Base-by-base conservation (phyloP, 1,140 invertebrate species). In the Brachionus manjavacas region DNA sequence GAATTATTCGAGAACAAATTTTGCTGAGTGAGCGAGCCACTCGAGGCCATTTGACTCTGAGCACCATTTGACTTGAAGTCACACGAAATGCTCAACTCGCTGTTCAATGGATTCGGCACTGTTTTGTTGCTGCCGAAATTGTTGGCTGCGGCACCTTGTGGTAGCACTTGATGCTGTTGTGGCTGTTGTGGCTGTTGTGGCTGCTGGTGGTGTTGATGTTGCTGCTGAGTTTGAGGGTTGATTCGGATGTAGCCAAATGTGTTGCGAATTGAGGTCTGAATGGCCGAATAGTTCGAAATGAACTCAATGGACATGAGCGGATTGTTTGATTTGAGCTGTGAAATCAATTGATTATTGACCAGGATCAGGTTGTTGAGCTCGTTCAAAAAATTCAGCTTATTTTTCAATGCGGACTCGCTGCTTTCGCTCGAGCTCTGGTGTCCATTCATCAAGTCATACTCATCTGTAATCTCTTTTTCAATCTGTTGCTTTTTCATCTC, bases 231-330 rank as follows among this genome's bases (percentile, higher is more conserved):
- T 46, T 81, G 79, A 41, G 79, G 79, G 39, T 81, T 81, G 2
- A 81, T 81, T 81, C 79, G 20, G 64, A 81, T 81, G 20, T 81
- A 81, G 41, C 79, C 79, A 68, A 81, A 81, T 35, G 79, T 81
- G 25, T 81, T 81, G 16, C 79, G 20, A n/a, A 81, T 81, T 23
- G 79, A 81, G 20, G 79, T 81, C 43, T 81, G 79, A 41, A 81
- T 81, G 2, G 79, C 79, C 31, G 79, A 81, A 68, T 64, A 81
- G 39, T 81, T 81, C 3, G 79, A 81, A 12, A 81, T 64, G 46
- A 81, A 81, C 52, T 81, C 79, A 43, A 81, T 81, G n/a, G 79
- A 81, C 64, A 64, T 60, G 3, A 81, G 39, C 9, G 79, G 52
- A 68, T 81, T 81, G 25, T 60, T 81, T 39, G 52, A 64, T 46